Evolutionary conservation across 2,888 invertebrate species (phyloP).

Genomic region (Mellilla xanthometata): DNA sequence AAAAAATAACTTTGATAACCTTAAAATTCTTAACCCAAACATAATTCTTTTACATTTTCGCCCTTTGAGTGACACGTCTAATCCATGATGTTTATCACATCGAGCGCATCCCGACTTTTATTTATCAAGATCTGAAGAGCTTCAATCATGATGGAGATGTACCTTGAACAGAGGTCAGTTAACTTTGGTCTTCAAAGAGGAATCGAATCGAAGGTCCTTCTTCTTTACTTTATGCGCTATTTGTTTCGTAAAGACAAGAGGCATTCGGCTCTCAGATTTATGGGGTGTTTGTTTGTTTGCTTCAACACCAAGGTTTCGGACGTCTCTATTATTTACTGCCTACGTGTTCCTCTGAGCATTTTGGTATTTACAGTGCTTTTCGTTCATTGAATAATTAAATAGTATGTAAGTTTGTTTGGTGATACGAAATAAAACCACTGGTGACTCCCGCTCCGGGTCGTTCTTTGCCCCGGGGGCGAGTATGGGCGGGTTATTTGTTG

Average conservation of each 20-base stretch:
- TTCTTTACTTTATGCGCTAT: slow-evolving; percentile 11
- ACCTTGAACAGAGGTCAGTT: slow-evolving; percentile 16
- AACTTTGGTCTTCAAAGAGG: slow-evolving; percentile 16
- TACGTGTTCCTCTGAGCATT: no score
- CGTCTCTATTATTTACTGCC: no score
- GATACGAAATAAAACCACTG: no score
- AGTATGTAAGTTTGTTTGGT: no score
- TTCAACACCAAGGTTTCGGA: not conserved
- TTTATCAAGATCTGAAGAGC: slow-evolving; percentile 20
- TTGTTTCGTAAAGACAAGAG: slow-evolving; percentile 12
- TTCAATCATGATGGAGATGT: slow-evolving; percentile 13
- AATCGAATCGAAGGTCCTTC: slow-evolving; percentile 11
- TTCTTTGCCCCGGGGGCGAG: no score
- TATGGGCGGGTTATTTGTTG: no score
- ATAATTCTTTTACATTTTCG: not conserved
- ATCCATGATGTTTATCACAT: slow-evolving; percentile 12
- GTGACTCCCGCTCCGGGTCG: no score
- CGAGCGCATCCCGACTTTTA: slow-evolving; percentile 13
- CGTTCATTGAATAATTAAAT: no score
- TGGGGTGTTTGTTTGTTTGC: slow-evolving; percentile 2
- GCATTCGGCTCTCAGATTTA: slow-evolving; percentile 4
- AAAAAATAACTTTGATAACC: no score
- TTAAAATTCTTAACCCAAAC: no score
- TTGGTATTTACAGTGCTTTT: no score
- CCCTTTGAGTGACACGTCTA: slow-evolving; percentile 3